Conservation (phyloP, 2,113 vertebrate genomes). For the Nothobranchius furzeri region DNA sequence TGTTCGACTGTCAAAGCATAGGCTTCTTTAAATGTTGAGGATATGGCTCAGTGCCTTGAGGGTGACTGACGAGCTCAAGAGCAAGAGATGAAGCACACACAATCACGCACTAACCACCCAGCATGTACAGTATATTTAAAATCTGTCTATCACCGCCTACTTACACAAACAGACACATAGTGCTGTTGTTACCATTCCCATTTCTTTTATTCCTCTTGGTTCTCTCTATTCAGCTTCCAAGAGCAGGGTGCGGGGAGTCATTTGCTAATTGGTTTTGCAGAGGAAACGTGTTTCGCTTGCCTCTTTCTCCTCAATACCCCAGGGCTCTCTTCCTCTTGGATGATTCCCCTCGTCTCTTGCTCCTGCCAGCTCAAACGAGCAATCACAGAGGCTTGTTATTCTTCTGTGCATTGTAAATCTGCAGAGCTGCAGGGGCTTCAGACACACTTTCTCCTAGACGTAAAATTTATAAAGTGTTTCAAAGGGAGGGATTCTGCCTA, state of each 20-base stretch:
- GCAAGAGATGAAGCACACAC: neutral
- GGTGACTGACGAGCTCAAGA: conserved; percentile 14
- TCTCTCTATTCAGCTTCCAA: conserved; percentile 63
- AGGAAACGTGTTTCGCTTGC: conserved; percentile 60
- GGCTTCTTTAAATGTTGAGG: conserved; percentile 28
- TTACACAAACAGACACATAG: conserved; percentile 21
- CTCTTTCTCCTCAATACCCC: conserved; percentile 71
- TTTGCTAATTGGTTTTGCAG: conserved; percentile 82
- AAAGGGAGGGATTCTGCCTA: conserved; percentile 26
- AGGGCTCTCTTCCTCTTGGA: conserved; percentile 69
- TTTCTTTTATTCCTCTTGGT: conserved; percentile 54
- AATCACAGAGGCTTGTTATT: conserved; percentile 69
- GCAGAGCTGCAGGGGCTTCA: conserved; percentile 57
- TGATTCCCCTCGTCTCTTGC: conserved; percentile 68
- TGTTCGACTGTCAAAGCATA: conserved; percentile 1
- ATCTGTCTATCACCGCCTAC: conserved; percentile 58
- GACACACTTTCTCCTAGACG: conserved; percentile 48
- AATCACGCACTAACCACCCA: conserved; percentile 27
- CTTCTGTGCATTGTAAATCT: conserved; percentile 56
- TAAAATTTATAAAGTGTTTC: conserved; percentile 43
- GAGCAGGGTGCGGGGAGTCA: conserved; percentile 69
- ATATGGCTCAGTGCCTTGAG: conserved; percentile 13
- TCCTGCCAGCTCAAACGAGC: conserved; percentile 73
- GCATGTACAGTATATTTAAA: conserved; percentile 37
- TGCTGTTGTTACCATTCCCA: conserved; percentile 51